Base-by-base conservation (phyloP, 2,888 invertebrate species). In the Glyphotaelius pellucidus region DNA sequence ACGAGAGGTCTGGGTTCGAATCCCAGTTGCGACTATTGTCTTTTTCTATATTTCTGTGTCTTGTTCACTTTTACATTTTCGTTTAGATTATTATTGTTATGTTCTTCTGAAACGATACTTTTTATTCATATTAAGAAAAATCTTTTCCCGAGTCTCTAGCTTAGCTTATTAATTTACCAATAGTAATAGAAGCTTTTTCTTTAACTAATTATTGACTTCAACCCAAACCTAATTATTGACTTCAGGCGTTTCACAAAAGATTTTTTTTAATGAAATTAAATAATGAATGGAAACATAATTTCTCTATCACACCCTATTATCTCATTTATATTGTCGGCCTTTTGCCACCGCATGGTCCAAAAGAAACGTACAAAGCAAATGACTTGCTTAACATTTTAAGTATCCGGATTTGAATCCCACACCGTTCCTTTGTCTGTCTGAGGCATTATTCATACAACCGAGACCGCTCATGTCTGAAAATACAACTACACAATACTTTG, bases 361-460 rank as follows among this genome's bases (percentile, higher is more conserved):
- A 81, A 31, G 32, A 31, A 81, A 81, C 19, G 31, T 81, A 81
- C 32, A 81, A 31, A 31, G 30, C 19, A 31, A 30, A 81, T 81
- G 30, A 81, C 31, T 81, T 31, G 30, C 81, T 81, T 83, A 32
- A 31, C 83, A 25, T 83, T 31, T 7, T 31, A 83, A 38, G 85
- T 35, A 38, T 38, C 35, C 38, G 38, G 42, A 85, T n/a, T 4
- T 35, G 32, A 84, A 84, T 35, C 35, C 84, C 85, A 38, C 85
- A 85, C 38, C 85, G 25, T 35, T 67, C 30, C 85, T 85, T 85
- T 85, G 38, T 38, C 38, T 85, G 85, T 38, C 42, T 1, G 85
- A 38, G n/a, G 42, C n/a, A 85, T 85, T 92, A 92, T 84, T 92
- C 92, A 91, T 92, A 91, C 91, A 90, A 91, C 80, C 91, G 92